A percentile compares a stretch with the other conserved stretches of the same genome.
These are phyloP conservation scores for Spinibarbus caldwelli DNA, from an alignment of 2,797 vertebrate species.

Conservation along the genomic window DNA sequence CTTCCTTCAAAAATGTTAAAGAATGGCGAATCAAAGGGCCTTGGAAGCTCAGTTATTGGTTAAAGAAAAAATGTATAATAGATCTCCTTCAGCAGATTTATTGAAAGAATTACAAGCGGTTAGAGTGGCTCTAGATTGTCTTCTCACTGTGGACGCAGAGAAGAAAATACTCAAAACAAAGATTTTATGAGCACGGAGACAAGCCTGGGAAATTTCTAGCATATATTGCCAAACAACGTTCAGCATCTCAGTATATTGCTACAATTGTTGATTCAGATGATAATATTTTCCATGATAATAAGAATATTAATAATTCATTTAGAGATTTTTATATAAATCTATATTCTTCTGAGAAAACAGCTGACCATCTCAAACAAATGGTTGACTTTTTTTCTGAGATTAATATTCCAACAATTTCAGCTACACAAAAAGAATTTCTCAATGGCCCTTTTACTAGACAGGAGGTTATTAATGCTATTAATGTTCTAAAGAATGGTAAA, in stretches of 20 bases:
- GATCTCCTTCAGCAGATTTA: no score
- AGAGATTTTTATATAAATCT: background rate
- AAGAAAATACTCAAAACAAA: no score
- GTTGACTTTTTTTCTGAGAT: conserved; percentile 4
- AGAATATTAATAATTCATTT: background rate
- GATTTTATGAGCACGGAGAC: no score
- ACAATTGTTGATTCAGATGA: background rate
- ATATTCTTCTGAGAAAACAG: background rate
- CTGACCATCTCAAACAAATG: background rate
- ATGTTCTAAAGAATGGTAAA: no score
- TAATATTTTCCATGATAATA: background rate
- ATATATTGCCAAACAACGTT: background rate
- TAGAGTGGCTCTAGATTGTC: no score
- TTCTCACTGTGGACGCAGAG: no score
- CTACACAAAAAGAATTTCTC: no score
- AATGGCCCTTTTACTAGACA: no score
- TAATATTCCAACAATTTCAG: background rate
- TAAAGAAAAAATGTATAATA: conserved; percentile 1
- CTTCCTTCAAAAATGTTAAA: background rate
- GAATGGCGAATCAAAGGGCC: background rate
- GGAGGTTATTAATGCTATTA: no score
- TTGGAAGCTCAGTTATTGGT: background rate
- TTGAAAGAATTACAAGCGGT: no score
- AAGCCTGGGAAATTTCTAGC: no score
- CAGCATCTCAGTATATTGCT: background rate